A percentile compares a stretch with the other conserved stretches of the same genome.
These are phyloP conservation scores for Aphis craccivora DNA, from an alignment of 1,140 invertebrate species.

Conservation along the genomic window DNA sequence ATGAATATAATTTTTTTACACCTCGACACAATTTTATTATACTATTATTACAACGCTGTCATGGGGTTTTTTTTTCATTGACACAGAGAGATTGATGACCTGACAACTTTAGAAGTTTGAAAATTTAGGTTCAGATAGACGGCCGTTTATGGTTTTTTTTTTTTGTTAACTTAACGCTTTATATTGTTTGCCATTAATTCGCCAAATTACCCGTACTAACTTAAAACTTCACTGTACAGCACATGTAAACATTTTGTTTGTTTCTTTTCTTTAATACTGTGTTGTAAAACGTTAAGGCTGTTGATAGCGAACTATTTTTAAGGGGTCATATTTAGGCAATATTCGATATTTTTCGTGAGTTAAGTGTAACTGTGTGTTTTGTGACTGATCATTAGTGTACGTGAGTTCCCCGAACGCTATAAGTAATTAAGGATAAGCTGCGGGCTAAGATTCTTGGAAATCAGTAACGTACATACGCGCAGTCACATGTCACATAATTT, in stretches of 20 bases:
- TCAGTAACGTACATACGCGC: too few species aligned
- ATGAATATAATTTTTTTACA: neutral
- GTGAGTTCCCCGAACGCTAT: too few species aligned
- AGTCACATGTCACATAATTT: too few species aligned
- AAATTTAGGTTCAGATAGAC: constrained; percentile 14
- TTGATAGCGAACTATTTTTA: too few species aligned
- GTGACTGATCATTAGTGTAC: too few species aligned
- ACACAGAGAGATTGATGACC: constrained; percentile 35
- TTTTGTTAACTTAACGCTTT: neutral
- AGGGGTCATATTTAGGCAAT: too few species aligned
- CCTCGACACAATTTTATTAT: neutral
- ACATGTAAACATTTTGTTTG: constrained; percentile 12
- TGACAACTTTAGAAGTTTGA: neutral
- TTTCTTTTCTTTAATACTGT: neutral
- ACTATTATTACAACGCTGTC: constrained; percentile 8
- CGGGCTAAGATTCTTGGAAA: too few species aligned
- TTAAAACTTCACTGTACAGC: neutral
- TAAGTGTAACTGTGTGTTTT: too few species aligned
- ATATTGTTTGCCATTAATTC: neutral
- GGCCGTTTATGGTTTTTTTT: neutral
- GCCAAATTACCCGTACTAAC: neutral
- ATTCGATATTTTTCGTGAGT: too few species aligned
- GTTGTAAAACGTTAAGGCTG: neutral
- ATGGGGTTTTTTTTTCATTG: neutral
- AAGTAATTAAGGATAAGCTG: too few species aligned